phyloP scores from a whole-genome alignment of 2,797 vertebrate genomes.

The Euphonia xanthogaster region DNA sequence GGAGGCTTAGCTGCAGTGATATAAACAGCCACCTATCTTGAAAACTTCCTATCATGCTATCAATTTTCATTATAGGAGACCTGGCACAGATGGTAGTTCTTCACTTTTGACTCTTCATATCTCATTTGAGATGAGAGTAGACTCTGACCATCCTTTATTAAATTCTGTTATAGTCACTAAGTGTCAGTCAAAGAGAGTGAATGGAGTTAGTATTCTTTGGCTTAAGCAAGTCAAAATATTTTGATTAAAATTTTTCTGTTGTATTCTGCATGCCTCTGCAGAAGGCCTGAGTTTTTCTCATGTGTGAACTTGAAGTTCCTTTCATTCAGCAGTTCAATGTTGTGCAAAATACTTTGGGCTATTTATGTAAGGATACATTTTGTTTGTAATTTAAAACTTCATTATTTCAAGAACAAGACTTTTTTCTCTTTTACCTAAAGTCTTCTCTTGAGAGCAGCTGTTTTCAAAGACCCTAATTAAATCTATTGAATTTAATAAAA shows the following conservation, averaged over 20 bases:
- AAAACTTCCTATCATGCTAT: neutral
- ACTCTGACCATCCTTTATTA: neutral
- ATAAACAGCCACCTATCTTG: neutral
- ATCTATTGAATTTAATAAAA: neutral
- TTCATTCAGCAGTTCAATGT: neutral
- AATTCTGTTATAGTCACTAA: neutral
- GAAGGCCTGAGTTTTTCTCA: neutral
- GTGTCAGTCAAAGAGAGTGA: neutral
- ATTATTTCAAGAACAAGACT: constrained; percentile 46
- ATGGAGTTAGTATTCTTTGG: neutral
- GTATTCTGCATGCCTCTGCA: neutral
- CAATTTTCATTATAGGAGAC: neutral
- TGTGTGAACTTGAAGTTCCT: neutral
- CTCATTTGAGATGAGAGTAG: neutral
- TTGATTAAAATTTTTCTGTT: neutral
- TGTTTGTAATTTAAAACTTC: constrained; percentile 37
- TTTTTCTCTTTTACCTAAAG: constrained; percentile 54
- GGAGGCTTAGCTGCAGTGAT: neutral
- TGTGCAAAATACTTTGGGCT: neutral
- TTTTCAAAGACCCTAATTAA: neutral
- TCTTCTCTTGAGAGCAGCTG: constrained; percentile 26
- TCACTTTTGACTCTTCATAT: neutral
- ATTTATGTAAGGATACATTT: constrained; percentile 9
- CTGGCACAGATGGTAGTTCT: neutral
- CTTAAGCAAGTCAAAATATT: neutral